A percentile compares a stretch with the other conserved stretches of the same genome.
phyloP scores from a whole-genome alignment of 2,113 vertebrate genomes.

The Nansenia antarctica region DNA sequence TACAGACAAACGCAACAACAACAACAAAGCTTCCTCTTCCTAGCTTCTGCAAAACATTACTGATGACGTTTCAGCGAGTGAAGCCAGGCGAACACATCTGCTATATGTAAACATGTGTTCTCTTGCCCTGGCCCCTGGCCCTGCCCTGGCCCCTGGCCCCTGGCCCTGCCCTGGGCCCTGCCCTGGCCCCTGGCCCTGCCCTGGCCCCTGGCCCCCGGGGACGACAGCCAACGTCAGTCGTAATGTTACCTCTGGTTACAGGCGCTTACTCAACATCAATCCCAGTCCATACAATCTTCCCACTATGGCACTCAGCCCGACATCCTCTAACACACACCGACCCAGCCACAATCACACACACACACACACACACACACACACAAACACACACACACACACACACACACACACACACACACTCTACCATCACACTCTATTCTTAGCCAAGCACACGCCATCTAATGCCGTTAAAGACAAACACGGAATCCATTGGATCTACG shows the following conservation, averaged over 20 bases:
- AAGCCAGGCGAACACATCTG: conserved; percentile 61
- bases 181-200: conserved; percentile 37
- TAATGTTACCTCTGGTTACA: conserved; percentile 22
- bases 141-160: conserved; percentile 31
- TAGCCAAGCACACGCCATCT: neutral
- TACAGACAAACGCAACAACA: neutral
- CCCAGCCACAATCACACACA: conserved; percentile 19
- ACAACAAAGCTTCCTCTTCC: too few relatives aligned
- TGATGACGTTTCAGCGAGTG: conserved; percentile 37
- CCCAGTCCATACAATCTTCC: neutral
- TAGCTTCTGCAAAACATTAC: conserved; percentile 48
- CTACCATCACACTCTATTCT: conserved; percentile 22
- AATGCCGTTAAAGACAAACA: neutral
- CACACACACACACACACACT: conserved; percentile 4
- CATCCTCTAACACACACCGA: conserved; percentile 21
- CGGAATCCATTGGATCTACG: conserved; percentile 1
- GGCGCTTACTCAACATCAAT: neutral
- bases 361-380: conserved; percentile 2
- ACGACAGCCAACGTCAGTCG: conserved; percentile 37
- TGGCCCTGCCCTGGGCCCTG: too few relatives aligned
- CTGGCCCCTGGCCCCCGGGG: conserved; percentile 5
- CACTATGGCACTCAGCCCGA: neutral
- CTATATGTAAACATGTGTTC: conserved; percentile 72
- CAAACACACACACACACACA: conserved; percentile 26
- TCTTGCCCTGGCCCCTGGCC: conserved; percentile 32